Evolutionary conservation across 2,113 vertebrate species (phyloP).

Genomic region (Megaceryle maxima): DNA sequence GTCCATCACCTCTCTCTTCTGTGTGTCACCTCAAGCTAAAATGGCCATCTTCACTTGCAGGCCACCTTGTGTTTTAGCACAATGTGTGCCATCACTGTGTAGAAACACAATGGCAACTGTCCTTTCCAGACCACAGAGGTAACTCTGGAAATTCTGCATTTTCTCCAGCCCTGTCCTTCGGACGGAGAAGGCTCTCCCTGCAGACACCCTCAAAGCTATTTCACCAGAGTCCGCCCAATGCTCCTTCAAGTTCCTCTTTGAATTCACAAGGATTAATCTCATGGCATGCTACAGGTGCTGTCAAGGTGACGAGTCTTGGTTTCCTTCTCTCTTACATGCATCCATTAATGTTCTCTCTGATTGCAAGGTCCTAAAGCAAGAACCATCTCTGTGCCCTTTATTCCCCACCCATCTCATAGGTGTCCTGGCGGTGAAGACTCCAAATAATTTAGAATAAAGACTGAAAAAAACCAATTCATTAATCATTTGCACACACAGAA

Average conservation of each 20-base stretch:
- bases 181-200: not conserved
- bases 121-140: not conserved
- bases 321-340: not conserved
- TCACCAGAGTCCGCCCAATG: not conserved
- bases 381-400: not conserved
- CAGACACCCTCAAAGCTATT: not conserved
- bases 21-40: not conserved
- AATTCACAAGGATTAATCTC: conserved; percentile 14
- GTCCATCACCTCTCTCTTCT: not conserved
- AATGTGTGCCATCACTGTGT: fast-evolving
- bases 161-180: not conserved
- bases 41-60: not conserved
- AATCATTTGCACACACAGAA: not conserved
- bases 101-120: not conserved
- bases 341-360: not conserved
- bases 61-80: not conserved
- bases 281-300: not conserved
- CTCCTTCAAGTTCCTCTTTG: not conserved
- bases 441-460: not conserved
- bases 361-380: not conserved
- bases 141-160: not conserved
- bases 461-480: not conserved
- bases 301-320: not conserved
- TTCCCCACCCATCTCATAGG: not conserved
- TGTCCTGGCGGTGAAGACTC: not conserved